A percentile compares a stretch with the other conserved stretches of the same genome.
phyloP scores from a whole-genome alignment of 2,888 invertebrate species.

The Electrophaes corylata region DNA sequence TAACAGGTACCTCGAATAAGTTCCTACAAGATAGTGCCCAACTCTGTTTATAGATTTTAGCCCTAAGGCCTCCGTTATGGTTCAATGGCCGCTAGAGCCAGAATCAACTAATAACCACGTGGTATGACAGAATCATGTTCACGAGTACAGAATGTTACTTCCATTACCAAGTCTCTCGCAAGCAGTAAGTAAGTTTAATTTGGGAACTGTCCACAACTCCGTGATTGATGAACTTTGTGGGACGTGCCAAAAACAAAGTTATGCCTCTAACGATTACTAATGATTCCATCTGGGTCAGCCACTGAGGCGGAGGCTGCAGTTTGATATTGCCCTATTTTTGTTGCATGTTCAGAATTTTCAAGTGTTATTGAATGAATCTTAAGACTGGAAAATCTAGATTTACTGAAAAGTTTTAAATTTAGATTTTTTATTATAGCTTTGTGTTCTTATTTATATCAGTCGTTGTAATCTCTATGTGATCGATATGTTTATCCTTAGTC shows the following conservation, averaged over 20 bases:
- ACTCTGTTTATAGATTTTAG: too few relatives aligned
- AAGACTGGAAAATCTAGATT: not conserved
- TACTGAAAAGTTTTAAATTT: not conserved
- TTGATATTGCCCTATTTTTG: not conserved
- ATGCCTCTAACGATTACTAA: slow-evolving; percentile 65
- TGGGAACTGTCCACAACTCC: slow-evolving; percentile 43
- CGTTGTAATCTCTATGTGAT: too few relatives aligned
- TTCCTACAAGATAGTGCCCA: too few relatives aligned
- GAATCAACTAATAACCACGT: too few relatives aligned
- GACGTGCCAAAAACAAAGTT: slow-evolving; percentile 55
- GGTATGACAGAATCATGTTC: not conserved
- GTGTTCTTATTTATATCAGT: not conserved
- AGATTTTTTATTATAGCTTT: too few relatives aligned
- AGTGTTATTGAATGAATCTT: not conserved
- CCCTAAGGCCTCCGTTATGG: too few relatives aligned
- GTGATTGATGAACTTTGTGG: slow-evolving; percentile 58
- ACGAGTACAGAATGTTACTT: slow-evolving; percentile 11
- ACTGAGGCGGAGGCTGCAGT: slow-evolving; percentile 16
- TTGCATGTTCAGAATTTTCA: slow-evolving; percentile 1
- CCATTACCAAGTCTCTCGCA: slow-evolving; percentile 24
- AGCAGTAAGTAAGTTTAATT: slow-evolving; percentile 43
- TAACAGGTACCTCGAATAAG: too few relatives aligned
- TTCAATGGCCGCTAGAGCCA: too few relatives aligned
- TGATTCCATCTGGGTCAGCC: slow-evolving; percentile 51
- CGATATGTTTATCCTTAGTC: too few relatives aligned